Base-by-base conservation (phyloP, 92 coral and sea anemone species). In the Palythoa grandis region DNA sequence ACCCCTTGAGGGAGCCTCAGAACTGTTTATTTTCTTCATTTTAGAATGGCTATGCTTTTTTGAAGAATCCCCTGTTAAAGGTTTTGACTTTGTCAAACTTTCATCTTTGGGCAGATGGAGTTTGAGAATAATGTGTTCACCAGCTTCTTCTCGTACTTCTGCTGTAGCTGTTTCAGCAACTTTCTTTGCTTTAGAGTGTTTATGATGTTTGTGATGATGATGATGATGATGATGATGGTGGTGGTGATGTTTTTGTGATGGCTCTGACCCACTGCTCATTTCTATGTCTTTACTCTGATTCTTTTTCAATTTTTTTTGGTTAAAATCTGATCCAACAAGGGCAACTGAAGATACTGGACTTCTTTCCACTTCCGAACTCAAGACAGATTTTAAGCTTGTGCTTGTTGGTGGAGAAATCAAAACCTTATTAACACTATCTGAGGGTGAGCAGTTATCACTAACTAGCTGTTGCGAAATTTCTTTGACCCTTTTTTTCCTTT, bases 61-160 rank as follows among this genome's bases (percentile, higher is more conserved):
- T 50, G 43, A 40, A 48, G 85, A 22, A 16, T 12, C 13, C 5
- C 48, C 20, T 22, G 72, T 40, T 79, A 57, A 65, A 65, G 35
- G 0, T 35, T 80, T 80, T 66, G 61, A 47, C 73, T 80, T 80
- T 53, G 70, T 69, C 0, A 91, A 82, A 19, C 87, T 88, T 39
- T 90, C 95, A 2, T 88, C 78, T 38, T 92, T 98, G 52, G 96
- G 96, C 63, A 96, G 91, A 52, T 91, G 96, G 7, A 96, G 88
- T 89, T 94, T 96, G 22, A 96, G 87, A 58, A 96, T 92, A 50
- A 96, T 96, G 69, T 95, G 99, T 60, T 94, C 87, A 19, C 94
- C 95, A 35, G 92, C 89, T 58, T 91, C 95, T 67, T 92, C 86
- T 52, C 83, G 85, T 11, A 70, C 79, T 16, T 70, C 85, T 71